Evolutionary conservation across 2,797 vertebrate species (phyloP).

Genomic region (Thalassophryne amazonica): DNA sequence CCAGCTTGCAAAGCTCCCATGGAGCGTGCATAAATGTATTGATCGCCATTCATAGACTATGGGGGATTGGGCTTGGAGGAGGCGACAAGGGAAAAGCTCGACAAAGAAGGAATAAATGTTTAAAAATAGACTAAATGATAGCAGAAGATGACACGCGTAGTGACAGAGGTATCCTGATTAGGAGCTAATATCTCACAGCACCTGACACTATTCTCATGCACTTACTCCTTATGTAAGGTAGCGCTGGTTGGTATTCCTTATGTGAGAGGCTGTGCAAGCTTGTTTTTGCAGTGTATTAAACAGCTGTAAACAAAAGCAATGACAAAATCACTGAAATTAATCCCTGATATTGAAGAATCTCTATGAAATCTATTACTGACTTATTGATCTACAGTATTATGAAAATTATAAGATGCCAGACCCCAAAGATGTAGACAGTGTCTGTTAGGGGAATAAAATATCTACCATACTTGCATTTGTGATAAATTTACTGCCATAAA

Average conservation of each 20-base stretch:
- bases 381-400: neutral
- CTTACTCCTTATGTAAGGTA: neutral
- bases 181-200: slow-evolving; percentile 1
- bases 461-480: neutral
- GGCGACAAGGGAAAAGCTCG: neutral
- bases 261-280: neutral
- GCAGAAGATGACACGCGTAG: neutral
- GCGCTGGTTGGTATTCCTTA: neutral
- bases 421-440: neutral
- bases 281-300: neutral
- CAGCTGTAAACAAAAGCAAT: neutral
- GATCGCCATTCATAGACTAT: slow-evolving; percentile 60
- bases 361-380: neutral
- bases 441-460: neutral
- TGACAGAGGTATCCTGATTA: neutral
- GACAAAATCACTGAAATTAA: neutral
- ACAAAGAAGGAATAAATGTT: neutral
- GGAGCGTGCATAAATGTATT: slow-evolving; percentile 56
- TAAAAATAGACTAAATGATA: slow-evolving; percentile 5
- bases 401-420: neutral
- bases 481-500: no score
- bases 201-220: neutral
- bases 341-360: neutral
- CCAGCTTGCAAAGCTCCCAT: slow-evolving; percentile 36
- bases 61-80: slow-evolving; percentile 21